These are phyloP conservation scores for Drosophila kanekoi DNA, from an alignment of 2,888 invertebrate genomes.

Conservation along the genomic window DNA sequence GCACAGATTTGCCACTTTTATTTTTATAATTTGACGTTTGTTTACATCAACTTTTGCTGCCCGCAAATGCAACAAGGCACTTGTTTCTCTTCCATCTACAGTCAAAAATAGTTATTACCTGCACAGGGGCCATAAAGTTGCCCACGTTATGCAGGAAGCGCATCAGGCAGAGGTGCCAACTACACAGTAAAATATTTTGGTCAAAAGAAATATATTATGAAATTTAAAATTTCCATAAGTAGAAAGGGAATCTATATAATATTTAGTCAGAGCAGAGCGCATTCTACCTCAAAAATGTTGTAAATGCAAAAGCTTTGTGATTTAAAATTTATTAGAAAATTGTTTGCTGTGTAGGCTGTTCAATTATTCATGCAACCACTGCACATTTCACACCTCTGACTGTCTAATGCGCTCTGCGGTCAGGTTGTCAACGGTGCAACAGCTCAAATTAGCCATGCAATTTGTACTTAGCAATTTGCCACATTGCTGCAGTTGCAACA, in stretches of 20 bases:
- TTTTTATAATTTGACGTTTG: slow-evolving; percentile 34
- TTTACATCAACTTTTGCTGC: slow-evolving; percentile 9
- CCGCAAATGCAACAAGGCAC: slow-evolving; percentile 10
- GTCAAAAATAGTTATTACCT: slow-evolving; percentile 33
- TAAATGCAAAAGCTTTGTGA: background rate
- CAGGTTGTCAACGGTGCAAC: slow-evolving; percentile 64
- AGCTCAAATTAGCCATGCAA: slow-evolving; percentile 76
- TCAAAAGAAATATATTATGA: too few species aligned
- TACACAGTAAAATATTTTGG: slow-evolving; percentile 9
- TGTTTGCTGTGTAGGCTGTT: background rate
- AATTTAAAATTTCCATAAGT: too few species aligned
- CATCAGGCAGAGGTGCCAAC: background rate
- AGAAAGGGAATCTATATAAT: too few species aligned
- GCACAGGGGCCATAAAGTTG: slow-evolving; percentile 40
- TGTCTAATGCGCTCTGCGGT: slow-evolving; percentile 39
- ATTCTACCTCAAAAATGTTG: too few species aligned
- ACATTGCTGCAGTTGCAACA: slow-evolving; percentile 42
- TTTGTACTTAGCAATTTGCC: slow-evolving; percentile 73
- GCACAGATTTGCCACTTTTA: slow-evolving; percentile 11
- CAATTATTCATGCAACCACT: slow-evolving; percentile 27
- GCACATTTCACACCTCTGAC: slow-evolving; percentile 42
- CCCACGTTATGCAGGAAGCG: slow-evolving; percentile 41
- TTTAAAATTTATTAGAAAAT: slow-evolving; percentile 1
- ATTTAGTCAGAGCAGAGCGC: too few species aligned
- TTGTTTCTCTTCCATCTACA: slow-evolving; percentile 10